Evolutionary conservation across 2,113 vertebrate genomes (phyloP).

Genomic region (Eonycteris spelaea): DNA sequence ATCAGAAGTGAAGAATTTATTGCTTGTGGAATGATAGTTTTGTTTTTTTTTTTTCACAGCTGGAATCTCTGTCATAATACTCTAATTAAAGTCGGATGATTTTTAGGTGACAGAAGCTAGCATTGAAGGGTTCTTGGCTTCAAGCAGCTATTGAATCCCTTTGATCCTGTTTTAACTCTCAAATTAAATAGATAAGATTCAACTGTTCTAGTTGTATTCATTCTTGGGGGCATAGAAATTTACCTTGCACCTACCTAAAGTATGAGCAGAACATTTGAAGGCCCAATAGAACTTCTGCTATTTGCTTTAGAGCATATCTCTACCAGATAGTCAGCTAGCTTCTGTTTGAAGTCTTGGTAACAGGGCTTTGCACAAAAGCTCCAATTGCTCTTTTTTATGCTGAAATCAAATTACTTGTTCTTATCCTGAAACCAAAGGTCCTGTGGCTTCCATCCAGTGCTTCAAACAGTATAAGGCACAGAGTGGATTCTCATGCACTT

Average conservation of each 20-base stretch:
- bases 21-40: not conserved
- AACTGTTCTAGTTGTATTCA: not conserved
- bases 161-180: not conserved
- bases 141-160: not conserved
- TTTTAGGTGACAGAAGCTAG: not conserved
- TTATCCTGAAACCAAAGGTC: not conserved
- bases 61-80: not conserved
- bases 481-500: not conserved
- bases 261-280: not conserved
- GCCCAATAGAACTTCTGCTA: not conserved
- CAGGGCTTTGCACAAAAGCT: not conserved
- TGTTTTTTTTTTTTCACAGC: too few species aligned
- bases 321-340: not conserved
- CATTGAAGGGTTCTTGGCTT: not conserved
- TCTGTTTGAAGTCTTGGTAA: not conserved
- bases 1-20: not conserved
- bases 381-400: not conserved
- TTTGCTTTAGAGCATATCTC: not conserved
- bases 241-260: not conserved
- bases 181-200: not conserved
- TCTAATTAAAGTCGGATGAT: not conserved
- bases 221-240: not conserved
- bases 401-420: not conserved
- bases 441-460: not conserved
- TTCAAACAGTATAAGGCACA: not conserved